Base-by-base conservation (phyloP, 2,113 vertebrate genomes). In the Thomomys bottae region DNA sequence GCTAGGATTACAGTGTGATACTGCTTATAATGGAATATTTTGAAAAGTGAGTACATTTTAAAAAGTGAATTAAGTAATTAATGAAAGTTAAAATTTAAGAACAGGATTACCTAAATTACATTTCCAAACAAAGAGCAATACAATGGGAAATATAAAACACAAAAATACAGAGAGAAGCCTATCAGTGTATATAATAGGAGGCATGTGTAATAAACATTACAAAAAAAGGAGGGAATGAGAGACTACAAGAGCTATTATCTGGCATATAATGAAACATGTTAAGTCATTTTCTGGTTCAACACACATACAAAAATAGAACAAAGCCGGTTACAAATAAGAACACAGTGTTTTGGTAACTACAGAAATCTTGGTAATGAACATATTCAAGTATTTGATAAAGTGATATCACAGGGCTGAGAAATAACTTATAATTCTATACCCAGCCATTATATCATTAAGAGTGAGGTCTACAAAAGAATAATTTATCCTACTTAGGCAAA, bases 1-100 rank as follows among this genome's bases (percentile, higher is more conserved):
- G 49, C 14, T 54, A 54, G 49, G 49, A 54, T 54, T 54, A 54
- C 11, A 45, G 45, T 45, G 45, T 45, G 45, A 45, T 6, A 6
- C 49, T 17, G 49, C 14, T 54, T 15, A 54, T 54, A 45, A 45
- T 45, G 45, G 45, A 11, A 45, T 45, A 45, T 45, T 45, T 45
- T 45, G 67, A 49, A 84, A 64, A 54, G n/a, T 84, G 32, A 68
- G 3, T 49, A 17, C 0, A 34, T 87, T 32, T 83, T 71, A 59
- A 61, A 63, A 87, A 84, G 42, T 87, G 11, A 84, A 42, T 78
- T 78, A 57, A 70, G 34, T 15, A 1, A 34, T 34, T 32, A 78
- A 73, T 87, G 59, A 80, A 94, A 59, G 18, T 87, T 93, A 79
- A 89, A 93, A 73, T 57, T 89, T 38, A 64, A 86, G 84, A 38